Evolutionary conservation across 1,140 invertebrate genomes (phyloP).

Genomic region (Drosophila kurseongensis): DNA sequence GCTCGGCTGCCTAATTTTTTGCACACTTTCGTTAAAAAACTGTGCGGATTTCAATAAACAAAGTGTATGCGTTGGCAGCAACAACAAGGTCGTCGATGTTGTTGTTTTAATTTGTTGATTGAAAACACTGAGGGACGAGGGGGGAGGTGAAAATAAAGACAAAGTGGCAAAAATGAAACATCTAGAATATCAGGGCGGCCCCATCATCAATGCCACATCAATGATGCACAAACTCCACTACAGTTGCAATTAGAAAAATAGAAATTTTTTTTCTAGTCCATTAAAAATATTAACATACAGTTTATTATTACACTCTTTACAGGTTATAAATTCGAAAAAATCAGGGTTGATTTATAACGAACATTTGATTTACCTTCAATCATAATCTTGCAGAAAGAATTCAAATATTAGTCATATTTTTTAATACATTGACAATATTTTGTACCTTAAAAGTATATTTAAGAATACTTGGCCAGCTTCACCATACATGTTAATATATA

Average conservation of each 20-base stretch:
- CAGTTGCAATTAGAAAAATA: background rate
- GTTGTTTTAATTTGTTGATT: conserved; percentile 59
- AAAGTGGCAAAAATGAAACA: conserved; percentile 31
- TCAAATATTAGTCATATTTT: too few species aligned
- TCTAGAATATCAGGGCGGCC: conserved; percentile 10
- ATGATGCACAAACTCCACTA: conserved; percentile 5
- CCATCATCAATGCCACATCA: conserved; percentile 14
- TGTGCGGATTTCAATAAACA: conserved; percentile 43
- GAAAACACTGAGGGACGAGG: conserved; percentile 11
- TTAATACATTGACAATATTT: too few species aligned
- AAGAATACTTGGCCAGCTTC: too few species aligned
- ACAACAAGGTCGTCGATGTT: conserved; percentile 13
- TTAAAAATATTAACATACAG: too few species aligned
- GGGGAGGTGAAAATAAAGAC: background rate
- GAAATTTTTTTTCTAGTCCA: background rate
- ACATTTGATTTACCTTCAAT: too few species aligned
- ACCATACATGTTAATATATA: too few species aligned
- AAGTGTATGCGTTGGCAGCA: conserved; percentile 21
- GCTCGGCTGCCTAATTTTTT: conserved; percentile 2
- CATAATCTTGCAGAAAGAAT: too few species aligned
- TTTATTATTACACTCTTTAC: too few species aligned
- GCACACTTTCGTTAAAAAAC: conserved; percentile 10
- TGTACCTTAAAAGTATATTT: too few species aligned
- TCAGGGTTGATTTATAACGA: too few species aligned
- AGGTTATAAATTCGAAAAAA: too few species aligned